Base-by-base conservation (phyloP, 2,888 invertebrate species). In the Drosophila monieri region DNA sequence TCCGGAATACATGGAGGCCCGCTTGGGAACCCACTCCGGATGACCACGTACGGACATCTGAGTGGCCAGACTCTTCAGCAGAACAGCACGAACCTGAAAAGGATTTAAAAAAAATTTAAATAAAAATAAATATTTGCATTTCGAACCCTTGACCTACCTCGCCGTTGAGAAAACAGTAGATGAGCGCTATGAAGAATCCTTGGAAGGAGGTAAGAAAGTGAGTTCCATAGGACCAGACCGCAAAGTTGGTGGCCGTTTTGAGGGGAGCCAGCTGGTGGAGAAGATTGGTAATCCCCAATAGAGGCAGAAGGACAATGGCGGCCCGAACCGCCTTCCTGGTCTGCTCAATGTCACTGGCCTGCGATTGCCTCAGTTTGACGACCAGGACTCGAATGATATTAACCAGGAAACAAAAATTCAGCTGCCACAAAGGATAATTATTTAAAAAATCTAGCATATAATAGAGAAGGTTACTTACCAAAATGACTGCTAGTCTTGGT, bases 181-280 rank as follows among this genome's bases (percentile, higher is more conserved):
- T 93, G 9, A 95, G 93, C 0, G 96, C 94, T 49, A 97, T 94
- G 89, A 97, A 95, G 77, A 96, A 94, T 32, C 97, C 97, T 91
- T 97, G 96, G 89, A 96, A 97, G 0, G 97, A 96, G n/a, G 94
- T 94, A 49, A 97, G 92, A 88, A 96, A 95, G 88, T 97, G 95
- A 0, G 96, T 95, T 12, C 93, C 92, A 90, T 95, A 97, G 2
- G 95, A 95, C 97, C 97, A 97, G 0, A 95, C 75, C 0, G 94
- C 95, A 74, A 97, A 97, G 74, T 94, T 93, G 93, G 94, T 94
- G 0, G 94, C 93, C 3, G 94, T 93, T 53, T 95, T 89, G 0
- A 95, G 94, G 1, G 94, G 94, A 61, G 95, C 94, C 27, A 94
- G 92, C 93, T 96, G 94, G 85, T 95, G 94, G 62, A 97, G 91